phyloP scores from a whole-genome alignment of 2,888 invertebrate genomes.

The Macrostomum cliftonense region DNA sequence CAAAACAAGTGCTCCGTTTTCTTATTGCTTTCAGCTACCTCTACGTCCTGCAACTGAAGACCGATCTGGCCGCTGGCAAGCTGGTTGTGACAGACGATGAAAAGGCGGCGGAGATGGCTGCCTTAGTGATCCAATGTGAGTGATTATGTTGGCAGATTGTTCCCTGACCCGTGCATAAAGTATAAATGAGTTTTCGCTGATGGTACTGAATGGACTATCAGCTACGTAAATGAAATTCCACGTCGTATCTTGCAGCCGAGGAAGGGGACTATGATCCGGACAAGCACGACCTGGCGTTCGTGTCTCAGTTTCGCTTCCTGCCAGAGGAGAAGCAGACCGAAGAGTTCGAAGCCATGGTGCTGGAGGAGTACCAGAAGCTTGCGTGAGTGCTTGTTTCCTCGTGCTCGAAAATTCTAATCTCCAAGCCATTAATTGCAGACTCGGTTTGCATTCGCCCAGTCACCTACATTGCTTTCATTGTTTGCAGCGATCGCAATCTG shows the following conservation, averaged over 20 bases:
- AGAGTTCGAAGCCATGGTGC: constrained; percentile 77
- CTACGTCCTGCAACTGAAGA: constrained; percentile 88
- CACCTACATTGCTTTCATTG: too few relatives aligned
- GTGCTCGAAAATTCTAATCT: too few relatives aligned
- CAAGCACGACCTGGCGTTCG: constrained; percentile 78
- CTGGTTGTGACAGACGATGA: constrained; percentile 63
- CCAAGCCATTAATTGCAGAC: too few relatives aligned
- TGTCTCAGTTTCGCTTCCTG: constrained; percentile 91
- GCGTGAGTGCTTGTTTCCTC: constrained; percentile 14
- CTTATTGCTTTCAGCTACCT: constrained; percentile 49
- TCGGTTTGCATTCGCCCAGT: too few relatives aligned
- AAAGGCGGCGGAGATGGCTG: constrained; percentile 69
- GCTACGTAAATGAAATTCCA: too few relatives aligned
- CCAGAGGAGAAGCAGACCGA: constrained; percentile 66
- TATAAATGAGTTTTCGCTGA: too few relatives aligned
- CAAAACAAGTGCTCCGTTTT: too few relatives aligned
- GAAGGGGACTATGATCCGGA: constrained; percentile 82
- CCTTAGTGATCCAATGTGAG: constrained; percentile 71
- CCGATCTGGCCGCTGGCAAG: constrained; percentile 73
- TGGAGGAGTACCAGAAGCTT: constrained; percentile 61
- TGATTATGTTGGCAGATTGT: too few relatives aligned
- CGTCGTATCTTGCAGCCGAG: constrained; percentile 51
- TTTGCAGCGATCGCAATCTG: constrained; percentile 56
- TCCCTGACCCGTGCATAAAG: too few relatives aligned
- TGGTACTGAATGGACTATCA: too few relatives aligned